Conservation (phyloP, 2,797 vertebrate species). For the Tolypeutes matacus region DNA sequence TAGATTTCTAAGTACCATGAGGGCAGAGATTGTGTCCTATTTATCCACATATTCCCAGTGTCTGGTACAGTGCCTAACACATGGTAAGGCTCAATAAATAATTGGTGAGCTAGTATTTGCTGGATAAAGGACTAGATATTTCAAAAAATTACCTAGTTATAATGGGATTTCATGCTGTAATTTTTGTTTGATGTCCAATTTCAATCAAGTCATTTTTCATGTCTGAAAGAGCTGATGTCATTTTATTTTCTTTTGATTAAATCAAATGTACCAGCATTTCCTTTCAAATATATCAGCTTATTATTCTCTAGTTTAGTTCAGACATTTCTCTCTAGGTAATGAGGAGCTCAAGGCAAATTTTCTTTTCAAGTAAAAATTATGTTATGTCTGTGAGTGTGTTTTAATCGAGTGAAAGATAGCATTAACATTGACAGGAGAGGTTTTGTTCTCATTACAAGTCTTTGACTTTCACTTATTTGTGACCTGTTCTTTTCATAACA, state of each 20-base stretch:
- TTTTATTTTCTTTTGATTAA: conserved; percentile 75
- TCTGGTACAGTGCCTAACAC: neutral
- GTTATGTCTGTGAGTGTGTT: neutral
- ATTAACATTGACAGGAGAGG: conserved; percentile 43
- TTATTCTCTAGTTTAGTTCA: conserved; percentile 63
- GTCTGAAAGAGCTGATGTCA: conserved; percentile 66
- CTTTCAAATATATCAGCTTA: conserved; percentile 64
- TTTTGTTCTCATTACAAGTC: neutral
- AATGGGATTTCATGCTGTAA: conserved; percentile 59
- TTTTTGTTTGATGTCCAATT: conserved; percentile 67
- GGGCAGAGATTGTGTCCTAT: neutral
- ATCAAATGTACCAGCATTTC: conserved; percentile 71
- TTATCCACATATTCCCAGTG: neutral
- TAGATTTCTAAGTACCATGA: neutral
- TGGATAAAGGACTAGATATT: conserved; percentile 14
- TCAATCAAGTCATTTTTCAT: conserved; percentile 71
- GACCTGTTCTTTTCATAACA: conserved; percentile 53
- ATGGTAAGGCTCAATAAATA: neutral
- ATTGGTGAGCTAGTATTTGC: conserved; percentile 39
- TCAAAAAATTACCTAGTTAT: conserved; percentile 20
- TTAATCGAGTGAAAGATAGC: conserved; percentile 48
- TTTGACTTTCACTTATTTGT: conserved; percentile 67
- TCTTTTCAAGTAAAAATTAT: conserved; percentile 70
- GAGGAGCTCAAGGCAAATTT: conserved; percentile 43
- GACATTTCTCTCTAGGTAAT: conserved; percentile 80